Conservation (phyloP, 2,888 invertebrate species). For the Drosophila siamana region DNA sequence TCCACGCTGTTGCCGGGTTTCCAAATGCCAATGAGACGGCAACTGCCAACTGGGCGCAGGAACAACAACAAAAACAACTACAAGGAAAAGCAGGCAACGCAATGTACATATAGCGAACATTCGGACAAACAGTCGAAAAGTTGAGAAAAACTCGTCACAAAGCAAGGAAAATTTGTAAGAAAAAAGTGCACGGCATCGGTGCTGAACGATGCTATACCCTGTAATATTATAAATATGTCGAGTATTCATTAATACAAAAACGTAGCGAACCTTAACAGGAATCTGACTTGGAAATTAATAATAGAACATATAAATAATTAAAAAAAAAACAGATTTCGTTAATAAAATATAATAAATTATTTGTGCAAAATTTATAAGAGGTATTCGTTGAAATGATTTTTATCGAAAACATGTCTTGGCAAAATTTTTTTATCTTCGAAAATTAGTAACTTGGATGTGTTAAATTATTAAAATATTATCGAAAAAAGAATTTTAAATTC, state of each 20-base stretch:
- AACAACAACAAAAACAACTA: slow-evolving; percentile 37
- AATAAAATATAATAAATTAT: background rate
- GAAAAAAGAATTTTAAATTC: no score
- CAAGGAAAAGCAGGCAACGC: slow-evolving; percentile 35
- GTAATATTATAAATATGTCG: background rate
- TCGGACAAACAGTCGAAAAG: slow-evolving; percentile 53
- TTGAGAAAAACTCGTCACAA: slow-evolving; percentile 56
- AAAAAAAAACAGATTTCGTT: no score
- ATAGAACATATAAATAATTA: no score
- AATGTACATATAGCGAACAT: slow-evolving; percentile 48
- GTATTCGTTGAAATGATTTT: no score
- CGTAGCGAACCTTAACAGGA: no score
- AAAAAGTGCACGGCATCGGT: slow-evolving; percentile 10
- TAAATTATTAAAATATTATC: no score
- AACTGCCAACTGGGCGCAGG: slow-evolving; percentile 45
- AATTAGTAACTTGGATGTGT: no score
- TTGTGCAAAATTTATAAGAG: no score
- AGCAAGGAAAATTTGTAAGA: slow-evolving; percentile 33
- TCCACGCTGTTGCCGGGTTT: slow-evolving; percentile 67
- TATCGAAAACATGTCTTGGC: no score
- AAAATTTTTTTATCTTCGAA: no score
- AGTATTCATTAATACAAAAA: no score
- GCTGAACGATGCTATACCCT: slow-evolving; percentile 8
- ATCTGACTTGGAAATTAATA: no score
- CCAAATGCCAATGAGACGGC: slow-evolving; percentile 62